Evolutionary conservation across 2,797 vertebrate genomes (phyloP).

Genomic region (Simalia tracyae): DNA sequence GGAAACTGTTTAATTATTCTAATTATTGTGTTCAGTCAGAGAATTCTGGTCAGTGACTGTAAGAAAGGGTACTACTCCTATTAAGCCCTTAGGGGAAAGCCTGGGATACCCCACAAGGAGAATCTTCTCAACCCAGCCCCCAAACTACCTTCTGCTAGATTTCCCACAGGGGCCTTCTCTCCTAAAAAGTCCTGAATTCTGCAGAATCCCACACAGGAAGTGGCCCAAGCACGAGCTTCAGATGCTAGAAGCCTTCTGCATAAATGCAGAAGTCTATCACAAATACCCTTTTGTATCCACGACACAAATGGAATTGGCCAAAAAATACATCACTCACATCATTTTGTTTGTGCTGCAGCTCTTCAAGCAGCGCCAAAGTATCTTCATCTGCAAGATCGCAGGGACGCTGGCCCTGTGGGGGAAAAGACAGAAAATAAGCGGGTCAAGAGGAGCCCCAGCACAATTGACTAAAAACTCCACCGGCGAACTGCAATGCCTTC

Average conservation of each 20-base stretch:
- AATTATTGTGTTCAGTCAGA: neutral
- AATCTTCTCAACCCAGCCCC: neutral
- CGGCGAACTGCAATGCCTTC: neutral
- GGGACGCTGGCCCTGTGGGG: constrained; percentile 85
- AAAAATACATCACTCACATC: constrained; percentile 67
- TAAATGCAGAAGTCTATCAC: neutral
- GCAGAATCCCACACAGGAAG: neutral
- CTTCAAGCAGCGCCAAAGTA: constrained; percentile 80
- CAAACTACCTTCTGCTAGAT: neutral
- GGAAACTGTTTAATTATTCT: neutral
- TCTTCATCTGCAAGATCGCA: constrained; percentile 89
- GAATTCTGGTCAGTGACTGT: neutral
- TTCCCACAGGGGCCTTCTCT: no score
- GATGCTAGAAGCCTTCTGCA: neutral
- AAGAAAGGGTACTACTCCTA: neutral
- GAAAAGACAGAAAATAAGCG: neutral
- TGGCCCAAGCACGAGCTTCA: neutral
- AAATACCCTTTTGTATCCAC: neutral
- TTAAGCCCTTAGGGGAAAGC: neutral
- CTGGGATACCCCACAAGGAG: neutral
- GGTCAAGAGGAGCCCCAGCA: neutral
- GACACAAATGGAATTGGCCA: neutral
- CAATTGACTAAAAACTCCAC: neutral
- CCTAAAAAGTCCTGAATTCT: neutral
- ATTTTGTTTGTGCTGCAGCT: constrained; percentile 83